A percentile compares a stretch with the other conserved stretches of the same genome.
phyloP scores from a whole-genome alignment of 1,140 invertebrate species.

The Spodoptera frugiperda region DNA sequence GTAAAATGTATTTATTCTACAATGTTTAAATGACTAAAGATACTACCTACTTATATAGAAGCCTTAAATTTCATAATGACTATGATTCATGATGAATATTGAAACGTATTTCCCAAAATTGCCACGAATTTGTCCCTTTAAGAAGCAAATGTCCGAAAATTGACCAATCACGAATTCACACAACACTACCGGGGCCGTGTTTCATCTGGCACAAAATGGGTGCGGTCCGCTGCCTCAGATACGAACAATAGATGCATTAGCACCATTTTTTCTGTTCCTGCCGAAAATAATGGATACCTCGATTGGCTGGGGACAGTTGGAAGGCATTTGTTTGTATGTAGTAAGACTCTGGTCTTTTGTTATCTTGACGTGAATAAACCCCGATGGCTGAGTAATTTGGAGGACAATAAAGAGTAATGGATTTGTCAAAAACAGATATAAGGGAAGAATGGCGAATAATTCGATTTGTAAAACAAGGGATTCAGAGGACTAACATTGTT shows the following conservation, averaged over 20 bases:
- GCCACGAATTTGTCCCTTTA: background rate
- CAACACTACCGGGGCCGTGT: constrained; percentile 15
- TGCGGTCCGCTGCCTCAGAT: constrained; percentile 39
- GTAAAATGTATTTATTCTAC: no score
- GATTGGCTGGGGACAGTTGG: constrained; percentile 38
- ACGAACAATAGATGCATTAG: constrained; percentile 55
- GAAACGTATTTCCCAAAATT: constrained; percentile 11
- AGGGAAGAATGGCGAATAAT: constrained; percentile 34
- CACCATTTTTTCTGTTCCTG: constrained; percentile 44
- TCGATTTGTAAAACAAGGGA: constrained; percentile 38
- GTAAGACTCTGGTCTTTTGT: constrained; percentile 26
- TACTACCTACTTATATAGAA: no score
- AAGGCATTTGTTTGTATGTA: constrained; percentile 22
- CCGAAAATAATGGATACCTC: constrained; percentile 48
- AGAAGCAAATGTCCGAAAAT: constrained; percentile 21
- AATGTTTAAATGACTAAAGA: no score
- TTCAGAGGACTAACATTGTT: constrained; percentile 21
- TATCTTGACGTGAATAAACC: constrained; percentile 22
- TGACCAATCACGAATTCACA: constrained; percentile 21
- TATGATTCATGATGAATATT: background rate
- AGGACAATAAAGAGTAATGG: constrained; percentile 38
- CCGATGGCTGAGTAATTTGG: constrained; percentile 35
- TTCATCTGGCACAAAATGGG: constrained; percentile 35
- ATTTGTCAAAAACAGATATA: constrained; percentile 41
- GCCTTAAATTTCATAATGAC: background rate